Conservation (phyloP, 2,888 invertebrate genomes). For the Eueremaeus valkanovi region DNA sequence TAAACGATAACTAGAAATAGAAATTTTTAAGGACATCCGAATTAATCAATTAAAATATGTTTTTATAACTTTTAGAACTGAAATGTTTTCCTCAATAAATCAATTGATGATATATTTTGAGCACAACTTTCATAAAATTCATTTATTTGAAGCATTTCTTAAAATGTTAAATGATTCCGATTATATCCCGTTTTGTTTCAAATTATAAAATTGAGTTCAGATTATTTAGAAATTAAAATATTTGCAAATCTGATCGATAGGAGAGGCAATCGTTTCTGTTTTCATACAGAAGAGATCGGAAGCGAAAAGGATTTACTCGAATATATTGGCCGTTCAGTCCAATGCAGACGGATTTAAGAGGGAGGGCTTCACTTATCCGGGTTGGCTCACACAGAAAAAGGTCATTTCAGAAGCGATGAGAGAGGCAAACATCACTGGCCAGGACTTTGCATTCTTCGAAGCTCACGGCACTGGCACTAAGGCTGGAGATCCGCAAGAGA, state of each 20-base stretch:
- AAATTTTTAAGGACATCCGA: too few relatives aligned
- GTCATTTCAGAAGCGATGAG: constrained; percentile 45
- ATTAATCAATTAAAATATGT: too few relatives aligned
- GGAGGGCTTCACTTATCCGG: constrained; percentile 81
- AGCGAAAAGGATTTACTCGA: constrained; percentile 31
- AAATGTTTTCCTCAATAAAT: too few relatives aligned
- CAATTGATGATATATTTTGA: too few relatives aligned
- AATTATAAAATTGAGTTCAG: too few relatives aligned
- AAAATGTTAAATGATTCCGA: too few relatives aligned
- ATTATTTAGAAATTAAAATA: too few relatives aligned
- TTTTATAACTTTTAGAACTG: too few relatives aligned
- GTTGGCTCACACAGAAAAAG: constrained; percentile 70
- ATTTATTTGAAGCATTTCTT: too few relatives aligned
- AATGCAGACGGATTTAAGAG: constrained; percentile 87
- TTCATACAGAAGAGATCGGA: constrained; percentile 27
- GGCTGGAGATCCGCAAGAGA: constrained; percentile 57
- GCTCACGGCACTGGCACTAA: constrained; percentile 60
- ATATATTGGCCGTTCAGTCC: background rate
- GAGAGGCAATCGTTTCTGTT: constrained; percentile 7
- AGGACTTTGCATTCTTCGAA: constrained; percentile 56
- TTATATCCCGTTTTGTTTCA: too few relatives aligned
- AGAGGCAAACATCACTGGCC: constrained; percentile 53
- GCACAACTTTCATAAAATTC: too few relatives aligned
- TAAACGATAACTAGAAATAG: too few relatives aligned
- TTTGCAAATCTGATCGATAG: background rate